Conservation (phyloP, 2,797 vertebrate species). For the Manis pentadactyla region DNA sequence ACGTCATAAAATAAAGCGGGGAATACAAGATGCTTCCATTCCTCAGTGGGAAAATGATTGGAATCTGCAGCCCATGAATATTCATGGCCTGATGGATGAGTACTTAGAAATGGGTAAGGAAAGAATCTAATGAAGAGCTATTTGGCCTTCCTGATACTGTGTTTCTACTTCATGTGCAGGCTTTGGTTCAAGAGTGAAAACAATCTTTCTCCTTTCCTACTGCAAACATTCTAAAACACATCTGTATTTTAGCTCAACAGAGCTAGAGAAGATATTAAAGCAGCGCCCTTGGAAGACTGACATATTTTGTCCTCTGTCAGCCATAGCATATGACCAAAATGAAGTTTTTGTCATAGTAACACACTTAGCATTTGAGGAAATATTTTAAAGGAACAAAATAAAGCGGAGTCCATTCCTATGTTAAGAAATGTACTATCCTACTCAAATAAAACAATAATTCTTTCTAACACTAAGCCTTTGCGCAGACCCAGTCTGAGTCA, state of each 20-base stretch:
- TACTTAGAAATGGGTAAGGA: slow-evolving; percentile 98
- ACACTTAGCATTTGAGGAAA: background rate
- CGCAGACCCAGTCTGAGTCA: background rate
- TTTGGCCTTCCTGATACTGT: background rate
- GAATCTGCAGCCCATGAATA: slow-evolving; percentile 99
- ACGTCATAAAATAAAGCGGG: slow-evolving; percentile 96
- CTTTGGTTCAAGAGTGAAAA: background rate
- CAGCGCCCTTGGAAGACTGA: background rate
- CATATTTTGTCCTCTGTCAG: background rate
- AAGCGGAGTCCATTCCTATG: background rate
- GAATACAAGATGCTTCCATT: slow-evolving; percentile 93
- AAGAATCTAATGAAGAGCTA: background rate
- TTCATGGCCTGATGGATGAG: slow-evolving; percentile 97
- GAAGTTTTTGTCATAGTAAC: background rate
- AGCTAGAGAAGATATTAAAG: background rate
- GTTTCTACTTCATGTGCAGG: background rate
- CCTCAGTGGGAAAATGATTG: slow-evolving; percentile 99
- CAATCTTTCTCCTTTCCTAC: background rate
- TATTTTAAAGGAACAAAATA: background rate
- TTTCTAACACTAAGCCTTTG: background rate
- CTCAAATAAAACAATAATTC: background rate
- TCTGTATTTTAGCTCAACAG: background rate
- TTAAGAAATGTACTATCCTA: background rate
- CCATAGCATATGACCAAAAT: background rate
- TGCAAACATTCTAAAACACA: background rate